Base-by-base conservation (phyloP, 30 jellyfish, hydroid and myxozoan genomes). In the Hydractinia symbiolongicarpus region DNA sequence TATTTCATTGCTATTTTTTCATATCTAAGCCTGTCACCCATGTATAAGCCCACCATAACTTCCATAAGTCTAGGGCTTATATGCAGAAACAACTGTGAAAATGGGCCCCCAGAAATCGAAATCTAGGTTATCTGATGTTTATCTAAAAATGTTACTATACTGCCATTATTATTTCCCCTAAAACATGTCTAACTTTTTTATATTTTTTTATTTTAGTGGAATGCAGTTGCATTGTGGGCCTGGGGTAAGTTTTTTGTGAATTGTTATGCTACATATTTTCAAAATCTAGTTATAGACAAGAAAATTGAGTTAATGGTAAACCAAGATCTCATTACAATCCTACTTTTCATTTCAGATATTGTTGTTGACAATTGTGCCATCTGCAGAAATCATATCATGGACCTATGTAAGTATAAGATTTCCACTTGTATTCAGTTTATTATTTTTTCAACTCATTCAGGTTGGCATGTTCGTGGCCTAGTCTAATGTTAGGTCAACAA, bases 141-240 rank as follows among this genome's bases (percentile, higher is more conserved):
- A 58, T 58, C 19, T 13, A 11, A 16, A 58, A 16, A 58, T 58
- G 69, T 6, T 64, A n/a, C 16, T 64, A 64, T 64, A 4, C 19
- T 64, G 6, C 40, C 40, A 64, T 64, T 64, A 64, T 64, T 64
- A 0, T 58, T 58, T 11, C 44, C 44, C 44, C 44, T 30, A 30
- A 30, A 30, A 30, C 44, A 30, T 30, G 44, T 30, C 44, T 30
- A 30, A 30, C 44, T 30, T 58, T 13, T 56, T 13, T 4, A 6
- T 71, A 1, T 53, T 4, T 4, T 69, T 75, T 16, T 77, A 66
- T 91, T 91, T 76, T 71, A 92, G 98, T 92, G 98, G 98, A 92
- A 92, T 84, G 98, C 98, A 6, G 98, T 92, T 55, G 98, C 96
- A 4, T 86, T 92, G 1, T 92, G 98, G 98, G 95, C 98, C 5